Evolutionary conservation across 2,888 invertebrate genomes (phyloP).

Genomic region (Drosophila picticornis): DNA sequence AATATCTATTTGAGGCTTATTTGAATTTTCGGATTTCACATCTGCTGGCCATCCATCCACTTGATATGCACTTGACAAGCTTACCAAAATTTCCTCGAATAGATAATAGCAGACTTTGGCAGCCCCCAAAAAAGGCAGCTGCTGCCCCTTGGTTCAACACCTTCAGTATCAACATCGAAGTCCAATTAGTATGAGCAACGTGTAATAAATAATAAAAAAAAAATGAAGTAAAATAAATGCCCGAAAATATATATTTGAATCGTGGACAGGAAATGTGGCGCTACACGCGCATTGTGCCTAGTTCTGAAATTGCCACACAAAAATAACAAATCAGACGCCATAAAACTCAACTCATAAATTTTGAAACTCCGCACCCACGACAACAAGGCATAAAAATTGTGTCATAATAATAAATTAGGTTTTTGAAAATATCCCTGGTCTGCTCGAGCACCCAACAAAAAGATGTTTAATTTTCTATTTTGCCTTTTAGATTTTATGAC

Average conservation of each 20-base stretch:
- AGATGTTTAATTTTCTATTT: conserved; percentile 39
- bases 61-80: conserved; percentile 5
- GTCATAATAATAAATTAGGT: conserved; percentile 75
- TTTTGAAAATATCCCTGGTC: conserved; percentile 45
- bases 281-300: conserved; percentile 55
- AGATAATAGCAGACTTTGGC: neutral
- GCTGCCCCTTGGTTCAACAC: conserved; percentile 18
- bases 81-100: conserved; percentile 25
- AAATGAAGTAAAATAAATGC: conserved; percentile 33
- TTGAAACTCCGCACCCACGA: conserved; percentile 55
- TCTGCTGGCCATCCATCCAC: neutral
- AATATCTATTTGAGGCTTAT: conserved; percentile 12
- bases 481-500: conserved; percentile 61
- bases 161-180: conserved; percentile 2
- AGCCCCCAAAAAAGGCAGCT: neutral
- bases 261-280: conserved; percentile 78
- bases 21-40: neutral
- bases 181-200: conserved; percentile 64
- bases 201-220: conserved; percentile 57
- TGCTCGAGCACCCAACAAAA: conserved; percentile 40
- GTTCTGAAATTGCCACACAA: conserved; percentile 58
- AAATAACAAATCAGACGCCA: conserved; percentile 62
- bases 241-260: conserved; percentile 33
- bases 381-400: conserved; percentile 65
- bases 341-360: conserved; percentile 79